phyloP scores from a whole-genome alignment of 2,797 vertebrate genomes.

The Odontamblyopus rebecca region DNA sequence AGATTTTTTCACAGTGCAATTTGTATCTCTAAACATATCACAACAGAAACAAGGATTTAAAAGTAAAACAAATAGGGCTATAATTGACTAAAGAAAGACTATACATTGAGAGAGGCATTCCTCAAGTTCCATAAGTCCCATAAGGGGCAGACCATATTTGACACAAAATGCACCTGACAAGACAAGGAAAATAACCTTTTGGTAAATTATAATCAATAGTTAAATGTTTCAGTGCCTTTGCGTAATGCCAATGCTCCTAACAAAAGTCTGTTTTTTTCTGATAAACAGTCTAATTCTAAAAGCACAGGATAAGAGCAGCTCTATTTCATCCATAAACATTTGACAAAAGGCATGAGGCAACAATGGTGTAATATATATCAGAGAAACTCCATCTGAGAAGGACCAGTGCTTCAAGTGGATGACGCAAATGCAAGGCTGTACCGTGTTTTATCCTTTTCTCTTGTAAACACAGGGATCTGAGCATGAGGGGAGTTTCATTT shows the following conservation, averaged over 20 bases:
- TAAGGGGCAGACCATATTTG: too few species aligned
- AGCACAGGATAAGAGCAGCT: not conserved
- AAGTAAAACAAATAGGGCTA: too few species aligned
- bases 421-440: conserved; percentile 32
- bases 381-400: conserved; percentile 45
- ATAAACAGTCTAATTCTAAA: not conserved
- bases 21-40: too few species aligned
- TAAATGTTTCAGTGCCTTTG: not conserved
- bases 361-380: conserved; percentile 41
- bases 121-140: too few species aligned
- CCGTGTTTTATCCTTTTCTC: conserved; percentile 45
- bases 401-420: conserved; percentile 35
- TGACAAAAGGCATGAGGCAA: conserved; percentile 20
- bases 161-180: too few species aligned
- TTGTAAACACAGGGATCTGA: conserved; percentile 50
- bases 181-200: not conserved
- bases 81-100: too few species aligned
- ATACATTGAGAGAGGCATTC: too few species aligned
- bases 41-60: too few species aligned
- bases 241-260: not conserved
- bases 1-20: too few species aligned
- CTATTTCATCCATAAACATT: conserved; percentile 10
- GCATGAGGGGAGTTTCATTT: conserved; percentile 57
- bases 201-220: not conserved
- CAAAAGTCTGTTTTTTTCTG: not conserved